Percentiles rank a stretch among this genome's conserved stretches.
phyloP scores from a whole-genome alignment of 2,888 invertebrate genomes.

The Ligdia adustata region DNA sequence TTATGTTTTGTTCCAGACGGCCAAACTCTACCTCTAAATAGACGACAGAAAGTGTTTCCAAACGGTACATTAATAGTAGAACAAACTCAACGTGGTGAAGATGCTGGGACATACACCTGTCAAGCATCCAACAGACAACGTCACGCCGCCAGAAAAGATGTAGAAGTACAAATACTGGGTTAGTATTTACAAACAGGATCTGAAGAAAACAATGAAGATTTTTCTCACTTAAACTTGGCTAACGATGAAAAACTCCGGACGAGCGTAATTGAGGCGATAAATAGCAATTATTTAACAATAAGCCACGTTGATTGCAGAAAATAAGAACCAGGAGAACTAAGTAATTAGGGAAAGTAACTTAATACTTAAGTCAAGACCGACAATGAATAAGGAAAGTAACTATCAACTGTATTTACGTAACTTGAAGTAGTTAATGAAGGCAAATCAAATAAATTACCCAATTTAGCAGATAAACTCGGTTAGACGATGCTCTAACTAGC shows the following conservation, averaged over 20 bases:
- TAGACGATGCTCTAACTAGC: slow-evolving; percentile 1
- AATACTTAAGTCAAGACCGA: slow-evolving; percentile 6
- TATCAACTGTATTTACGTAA: slow-evolving; percentile 1
- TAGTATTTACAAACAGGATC: slow-evolving; percentile 38
- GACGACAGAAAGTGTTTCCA: slow-evolving; percentile 92
- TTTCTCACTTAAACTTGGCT: not conserved
- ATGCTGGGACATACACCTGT: slow-evolving; percentile 95
- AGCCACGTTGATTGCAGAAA: slow-evolving; percentile 14
- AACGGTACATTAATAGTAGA: slow-evolving; percentile 95
- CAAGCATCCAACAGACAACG: slow-evolving; percentile 93
- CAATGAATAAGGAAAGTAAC: not conserved
- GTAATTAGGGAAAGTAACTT: slow-evolving; percentile 15
- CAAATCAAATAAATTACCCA: slow-evolving; percentile 12
- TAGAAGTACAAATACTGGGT: slow-evolving; percentile 90
- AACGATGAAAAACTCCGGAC: slow-evolving; percentile 9
- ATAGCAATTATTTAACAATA: slow-evolving; percentile 22
- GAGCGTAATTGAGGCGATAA: slow-evolving; percentile 15
- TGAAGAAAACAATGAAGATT: slow-evolving; percentile 2
- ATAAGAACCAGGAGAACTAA: slow-evolving; percentile 12
- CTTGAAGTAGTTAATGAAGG: slow-evolving; percentile 5
- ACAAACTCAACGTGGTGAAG: slow-evolving; percentile 92
- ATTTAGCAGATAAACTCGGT: slow-evolving; percentile 6
- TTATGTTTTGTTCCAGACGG: slow-evolving; percentile 85
- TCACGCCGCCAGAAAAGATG: slow-evolving; percentile 89
- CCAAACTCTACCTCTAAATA: slow-evolving; percentile 92